A percentile compares a stretch with the other conserved stretches of the same genome.
These are phyloP conservation scores for Carassius carassius DNA, from an alignment of 2,113 vertebrate species.

Conservation along the genomic window DNA sequence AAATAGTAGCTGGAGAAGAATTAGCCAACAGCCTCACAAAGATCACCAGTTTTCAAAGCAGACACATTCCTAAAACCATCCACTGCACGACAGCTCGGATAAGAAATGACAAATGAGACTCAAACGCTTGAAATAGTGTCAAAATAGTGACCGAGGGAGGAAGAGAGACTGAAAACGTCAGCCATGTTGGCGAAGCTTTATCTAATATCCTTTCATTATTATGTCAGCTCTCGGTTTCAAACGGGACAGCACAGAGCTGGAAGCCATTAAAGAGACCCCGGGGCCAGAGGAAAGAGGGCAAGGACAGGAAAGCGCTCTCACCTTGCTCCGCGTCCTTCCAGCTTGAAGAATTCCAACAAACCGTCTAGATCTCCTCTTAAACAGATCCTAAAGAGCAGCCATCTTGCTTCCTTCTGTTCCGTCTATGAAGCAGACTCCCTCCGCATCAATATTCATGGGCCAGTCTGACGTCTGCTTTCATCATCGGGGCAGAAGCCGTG, in stretches of 20 bases:
- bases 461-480: slow-evolving; percentile 90
- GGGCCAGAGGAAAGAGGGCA: background rate
- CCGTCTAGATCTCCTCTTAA: slow-evolving; percentile 85
- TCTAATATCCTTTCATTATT: slow-evolving; percentile 75
- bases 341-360: slow-evolving; percentile 87
- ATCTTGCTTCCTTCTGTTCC: slow-evolving; percentile 98
- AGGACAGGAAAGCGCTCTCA: slow-evolving; percentile 73
- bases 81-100: slow-evolving; percentile 18
- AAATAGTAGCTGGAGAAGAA: slow-evolving; percentile 59
- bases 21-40: slow-evolving; percentile 62
- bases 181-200: slow-evolving; percentile 89
- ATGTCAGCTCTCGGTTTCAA: slow-evolving; percentile 59
- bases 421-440: slow-evolving; percentile 88
- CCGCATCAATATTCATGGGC: slow-evolving; percentile 97
- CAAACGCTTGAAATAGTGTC: slow-evolving; percentile 17
- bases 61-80: slow-evolving; percentile 46
- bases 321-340: slow-evolving; percentile 84
- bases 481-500: slow-evolving; percentile 79
- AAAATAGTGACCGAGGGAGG: background rate
- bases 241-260: slow-evolving; percentile 59
- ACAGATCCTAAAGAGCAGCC: slow-evolving; percentile 97
- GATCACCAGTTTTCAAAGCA: slow-evolving; percentile 52
- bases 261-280: slow-evolving; percentile 26
- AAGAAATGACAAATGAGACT: slow-evolving; percentile 45
- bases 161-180: slow-evolving; percentile 77